A percentile compares a stretch with the other conserved stretches of the same genome.
Conservation (phyloP, 1,140 invertebrate species). For the Adoxophyes honmai region DNA sequence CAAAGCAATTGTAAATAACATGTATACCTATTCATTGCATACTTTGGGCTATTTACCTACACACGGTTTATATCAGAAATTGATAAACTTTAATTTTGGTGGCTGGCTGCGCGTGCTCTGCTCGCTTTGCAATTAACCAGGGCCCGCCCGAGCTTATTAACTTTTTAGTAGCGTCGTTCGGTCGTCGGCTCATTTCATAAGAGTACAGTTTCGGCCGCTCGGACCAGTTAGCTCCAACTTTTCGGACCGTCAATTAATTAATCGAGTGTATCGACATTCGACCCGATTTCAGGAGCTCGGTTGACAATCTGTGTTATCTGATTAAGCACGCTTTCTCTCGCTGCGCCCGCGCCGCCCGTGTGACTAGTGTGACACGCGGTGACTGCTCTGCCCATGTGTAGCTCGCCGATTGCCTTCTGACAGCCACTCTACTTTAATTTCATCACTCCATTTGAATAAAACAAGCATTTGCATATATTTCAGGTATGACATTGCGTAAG, state of each 20-base stretch:
- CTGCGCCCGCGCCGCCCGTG: slow-evolving; percentile 19
- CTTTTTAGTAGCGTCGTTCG: slow-evolving; percentile 10
- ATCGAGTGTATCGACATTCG: slow-evolving; percentile 74
- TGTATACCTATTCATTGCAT: no score
- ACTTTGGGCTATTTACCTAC: no score
- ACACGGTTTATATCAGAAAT: background rate
- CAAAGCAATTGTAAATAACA: no score
- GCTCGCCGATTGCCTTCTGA: slow-evolving; percentile 41
- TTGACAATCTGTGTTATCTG: slow-evolving; percentile 76
- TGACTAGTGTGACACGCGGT: slow-evolving; percentile 33
- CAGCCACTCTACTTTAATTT: slow-evolving; percentile 60
- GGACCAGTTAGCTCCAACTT: slow-evolving; percentile 64
- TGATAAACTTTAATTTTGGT: background rate
- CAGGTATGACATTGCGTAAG: slow-evolving; percentile 29
- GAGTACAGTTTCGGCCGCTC: slow-evolving; percentile 48
- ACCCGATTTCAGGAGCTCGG: slow-evolving; percentile 74
- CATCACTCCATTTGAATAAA: slow-evolving; percentile 67
- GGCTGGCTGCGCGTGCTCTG: background rate
- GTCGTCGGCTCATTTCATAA: slow-evolving; percentile 4
- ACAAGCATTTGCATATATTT: slow-evolving; percentile 54
- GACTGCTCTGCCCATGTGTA: slow-evolving; percentile 42
- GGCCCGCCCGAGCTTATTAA: slow-evolving; percentile 8
- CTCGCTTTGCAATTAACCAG: slow-evolving; percentile 11
- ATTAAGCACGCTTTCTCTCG: slow-evolving; percentile 75
- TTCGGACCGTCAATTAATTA: slow-evolving; percentile 73